A percentile compares a stretch with the other conserved stretches of the same genome.
Evolutionary conservation across 2,797 vertebrate species (phyloP).

Genomic region (Hirundo rustica): DNA sequence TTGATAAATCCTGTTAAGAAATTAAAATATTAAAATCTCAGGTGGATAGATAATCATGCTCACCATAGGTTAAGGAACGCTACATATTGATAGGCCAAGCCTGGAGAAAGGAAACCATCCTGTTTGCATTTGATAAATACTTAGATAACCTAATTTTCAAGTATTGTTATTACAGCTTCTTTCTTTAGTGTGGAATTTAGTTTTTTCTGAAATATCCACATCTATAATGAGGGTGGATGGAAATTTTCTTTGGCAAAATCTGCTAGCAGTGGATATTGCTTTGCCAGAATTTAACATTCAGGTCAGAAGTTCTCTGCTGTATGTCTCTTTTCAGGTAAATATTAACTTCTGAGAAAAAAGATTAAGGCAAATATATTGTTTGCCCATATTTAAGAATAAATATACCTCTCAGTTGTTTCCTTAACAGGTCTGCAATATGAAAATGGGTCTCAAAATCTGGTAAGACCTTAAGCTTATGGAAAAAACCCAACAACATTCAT

Average conservation of each 20-base stretch:
- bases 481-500: background rate
- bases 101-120: background rate
- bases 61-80: background rate
- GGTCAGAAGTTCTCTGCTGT: background rate
- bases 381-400: background rate
- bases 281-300: background rate
- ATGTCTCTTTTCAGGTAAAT: background rate
- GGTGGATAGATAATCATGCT: background rate
- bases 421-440: background rate
- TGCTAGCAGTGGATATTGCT: background rate
- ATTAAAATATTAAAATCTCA: background rate
- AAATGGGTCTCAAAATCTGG: background rate
- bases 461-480: background rate
- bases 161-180: background rate
- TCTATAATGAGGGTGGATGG: background rate
- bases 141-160: background rate
- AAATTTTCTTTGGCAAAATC: background rate
- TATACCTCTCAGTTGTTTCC: background rate
- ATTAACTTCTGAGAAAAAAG: background rate
- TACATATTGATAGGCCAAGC: background rate
- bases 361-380: background rate
- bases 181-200: background rate
- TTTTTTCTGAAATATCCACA: background rate
- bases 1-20: background rate
- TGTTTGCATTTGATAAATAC: background rate